A percentile compares a stretch with the other conserved stretches of the same genome.
phyloP scores from a whole-genome alignment of 2,797 vertebrate species.

The Hephaestus fuliginosus region DNA sequence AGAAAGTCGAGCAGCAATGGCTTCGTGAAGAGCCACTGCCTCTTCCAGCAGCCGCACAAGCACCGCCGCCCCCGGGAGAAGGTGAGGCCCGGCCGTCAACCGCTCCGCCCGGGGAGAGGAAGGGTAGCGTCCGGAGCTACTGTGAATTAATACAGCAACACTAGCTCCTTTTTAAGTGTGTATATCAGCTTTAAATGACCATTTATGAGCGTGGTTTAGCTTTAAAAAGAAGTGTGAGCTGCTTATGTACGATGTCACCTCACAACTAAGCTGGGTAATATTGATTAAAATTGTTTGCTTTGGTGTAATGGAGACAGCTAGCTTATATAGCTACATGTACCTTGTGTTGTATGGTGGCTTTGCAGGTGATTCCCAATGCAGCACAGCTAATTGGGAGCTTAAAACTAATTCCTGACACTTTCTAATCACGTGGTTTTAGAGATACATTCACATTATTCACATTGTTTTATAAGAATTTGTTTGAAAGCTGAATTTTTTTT shows the following conservation, averaged over 20 bases:
- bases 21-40: conserved; percentile 83
- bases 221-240: conserved; percentile 3
- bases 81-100: conserved; percentile 81
- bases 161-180: not conserved
- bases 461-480: too few relatives aligned
- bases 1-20: conserved; percentile 81
- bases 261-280: not conserved
- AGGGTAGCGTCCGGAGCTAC: too few relatives aligned
- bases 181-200: not conserved
- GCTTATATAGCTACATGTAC: not conserved
- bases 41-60: conserved; percentile 79
- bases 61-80: conserved; percentile 78
- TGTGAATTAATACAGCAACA: not conserved
- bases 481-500: not conserved
- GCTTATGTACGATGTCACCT: not conserved
- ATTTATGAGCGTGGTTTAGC: conserved; percentile 10
- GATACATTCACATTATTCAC: too few relatives aligned
- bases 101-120: not conserved
- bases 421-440: not conserved
- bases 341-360: not conserved
- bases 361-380: not conserved
- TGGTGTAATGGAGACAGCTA: too few relatives aligned
- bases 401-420: too few relatives aligned
- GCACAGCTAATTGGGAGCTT: not conserved
- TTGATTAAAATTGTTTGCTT: not conserved